Evolutionary conservation across 2,113 vertebrate genomes (phyloP), one percentile per base, ranked within the genome.

Genomic region (Archilochus colubris): DNA sequence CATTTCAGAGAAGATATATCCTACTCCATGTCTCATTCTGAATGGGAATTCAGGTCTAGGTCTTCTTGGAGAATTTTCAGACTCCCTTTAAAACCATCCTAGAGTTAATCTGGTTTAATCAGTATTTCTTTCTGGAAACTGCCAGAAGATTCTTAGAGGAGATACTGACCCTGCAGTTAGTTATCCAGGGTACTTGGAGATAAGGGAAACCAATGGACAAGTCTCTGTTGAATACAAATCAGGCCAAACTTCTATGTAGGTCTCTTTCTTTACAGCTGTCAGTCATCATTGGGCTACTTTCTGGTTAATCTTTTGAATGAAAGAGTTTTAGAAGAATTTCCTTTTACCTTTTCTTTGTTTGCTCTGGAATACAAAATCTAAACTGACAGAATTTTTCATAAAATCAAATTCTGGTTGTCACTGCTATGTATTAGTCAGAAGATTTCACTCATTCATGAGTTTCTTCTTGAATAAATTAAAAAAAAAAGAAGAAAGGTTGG

Each of bases 61-160:
- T 87, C 28, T 74, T 81, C 28, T 64, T 78, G 36, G 24, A n/a
- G 7, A 82, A 64, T 75, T 85, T 93, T 94, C 46, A 38, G n/a
- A 62, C 6, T 4, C 1, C 1, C 20, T 89, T 89, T 75, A 38
- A 4, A 57, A 44, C 4, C 0, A 1, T 46, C 59, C 22, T 6
- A 44, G 20, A 72, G 50, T 92, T 87, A 75, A 50, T 64, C 57
- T 57, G 19, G 2, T 53, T 92, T 82, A 82, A 91, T 48, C 12
- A 54, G 36, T 67, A 33, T 63, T 72, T 83, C 30, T 53, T 62
- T 81, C 66, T 68, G 36, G 82, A 79, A 73, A 85, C 13, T 44
- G 73, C 30, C 9, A 82, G 27, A 55, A 82, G 7, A 12, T 33
- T 87, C 21, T 82, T 43, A 66, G 46, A 73, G 21, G 54, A 66